These are phyloP conservation scores for Anguilla japonica DNA, from an alignment of 2,113 vertebrate genomes.

Conservation along the genomic window DNA sequence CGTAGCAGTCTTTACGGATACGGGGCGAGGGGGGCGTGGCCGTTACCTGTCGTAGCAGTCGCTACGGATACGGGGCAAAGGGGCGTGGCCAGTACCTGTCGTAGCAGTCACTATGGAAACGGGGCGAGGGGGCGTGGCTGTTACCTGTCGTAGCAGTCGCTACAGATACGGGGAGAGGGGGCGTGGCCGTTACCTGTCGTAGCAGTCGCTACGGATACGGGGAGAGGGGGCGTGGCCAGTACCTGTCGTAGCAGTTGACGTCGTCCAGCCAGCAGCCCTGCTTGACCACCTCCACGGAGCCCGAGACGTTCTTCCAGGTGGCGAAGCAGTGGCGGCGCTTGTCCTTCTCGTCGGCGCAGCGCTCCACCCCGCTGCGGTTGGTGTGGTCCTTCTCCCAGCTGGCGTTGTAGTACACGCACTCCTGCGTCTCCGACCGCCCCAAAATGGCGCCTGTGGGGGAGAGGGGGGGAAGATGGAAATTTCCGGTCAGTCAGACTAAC, in stretches of 20 bases:
- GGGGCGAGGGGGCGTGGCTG: too few species aligned
- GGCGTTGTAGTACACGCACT: slow-evolving; percentile 93
- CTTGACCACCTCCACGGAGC: slow-evolving; percentile 89
- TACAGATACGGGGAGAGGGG: too few species aligned
- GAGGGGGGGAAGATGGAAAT: slow-evolving; percentile 31
- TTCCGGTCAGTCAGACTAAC: background rate
- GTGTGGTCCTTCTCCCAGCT: slow-evolving; percentile 98
- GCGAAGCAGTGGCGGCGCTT: slow-evolving; percentile 95
- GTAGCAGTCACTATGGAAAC: too few species aligned
- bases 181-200: too few species aligned
- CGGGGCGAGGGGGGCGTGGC: too few species aligned
- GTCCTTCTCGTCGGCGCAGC: slow-evolving; percentile 89
- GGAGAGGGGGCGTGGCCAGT: background rate
- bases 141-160: too few species aligned
- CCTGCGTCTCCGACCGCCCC: slow-evolving; percentile 92
- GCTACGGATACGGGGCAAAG: too few species aligned
- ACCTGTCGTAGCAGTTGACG: slow-evolving; percentile 98
- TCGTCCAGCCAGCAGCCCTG: slow-evolving; percentile 99
- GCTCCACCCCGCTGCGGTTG: slow-evolving; percentile 88
- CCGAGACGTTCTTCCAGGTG: slow-evolving; percentile 96
- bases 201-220: too few species aligned
- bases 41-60: too few species aligned
- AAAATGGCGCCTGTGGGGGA: slow-evolving; percentile 85
- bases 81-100: too few species aligned
- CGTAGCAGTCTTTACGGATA: too few species aligned